These are phyloP conservation scores for Pomacea canaliculata DNA, from an alignment of 2,888 invertebrate genomes.

Conservation along the genomic window DNA sequence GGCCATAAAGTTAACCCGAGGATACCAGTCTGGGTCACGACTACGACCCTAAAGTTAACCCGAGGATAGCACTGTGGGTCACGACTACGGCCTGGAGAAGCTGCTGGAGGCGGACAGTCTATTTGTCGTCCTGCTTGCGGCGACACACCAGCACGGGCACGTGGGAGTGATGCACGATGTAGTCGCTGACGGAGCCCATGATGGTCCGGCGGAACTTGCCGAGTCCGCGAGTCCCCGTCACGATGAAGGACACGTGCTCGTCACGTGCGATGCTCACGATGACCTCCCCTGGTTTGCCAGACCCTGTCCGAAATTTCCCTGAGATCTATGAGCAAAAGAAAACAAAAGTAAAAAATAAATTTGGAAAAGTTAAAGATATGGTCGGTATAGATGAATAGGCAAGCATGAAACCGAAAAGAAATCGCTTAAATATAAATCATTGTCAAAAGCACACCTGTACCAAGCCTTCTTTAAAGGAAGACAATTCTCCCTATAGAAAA, in stretches of 20 bases:
- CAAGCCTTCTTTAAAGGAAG: no score
- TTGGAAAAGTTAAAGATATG: not conserved
- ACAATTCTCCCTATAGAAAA: no score
- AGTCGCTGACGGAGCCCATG: conserved; percentile 64
- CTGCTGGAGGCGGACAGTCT: not conserved
- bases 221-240: conserved; percentile 62
- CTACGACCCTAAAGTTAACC: no score
- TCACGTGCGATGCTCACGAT: conserved; percentile 58
- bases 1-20: no score
- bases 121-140: conserved; percentile 17
- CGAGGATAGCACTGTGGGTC: no score
- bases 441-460: no score
- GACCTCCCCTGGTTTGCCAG: conserved; percentile 63
- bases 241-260: conserved; percentile 55
- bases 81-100: no score
- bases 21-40: no score
- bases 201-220: conserved; percentile 61
- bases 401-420: no score
- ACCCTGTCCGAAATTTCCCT: conserved; percentile 60
- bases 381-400: no score
- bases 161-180: conserved; percentile 60
- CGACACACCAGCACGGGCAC: conserved; percentile 61
- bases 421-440: no score
- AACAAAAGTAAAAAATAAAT: not conserved
- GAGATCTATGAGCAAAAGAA: conserved; percentile 46